A percentile compares a stretch with the other conserved stretches of the same genome.
phyloP scores from a whole-genome alignment of 2,797 vertebrate species.

The Myotis findleyi region DNA sequence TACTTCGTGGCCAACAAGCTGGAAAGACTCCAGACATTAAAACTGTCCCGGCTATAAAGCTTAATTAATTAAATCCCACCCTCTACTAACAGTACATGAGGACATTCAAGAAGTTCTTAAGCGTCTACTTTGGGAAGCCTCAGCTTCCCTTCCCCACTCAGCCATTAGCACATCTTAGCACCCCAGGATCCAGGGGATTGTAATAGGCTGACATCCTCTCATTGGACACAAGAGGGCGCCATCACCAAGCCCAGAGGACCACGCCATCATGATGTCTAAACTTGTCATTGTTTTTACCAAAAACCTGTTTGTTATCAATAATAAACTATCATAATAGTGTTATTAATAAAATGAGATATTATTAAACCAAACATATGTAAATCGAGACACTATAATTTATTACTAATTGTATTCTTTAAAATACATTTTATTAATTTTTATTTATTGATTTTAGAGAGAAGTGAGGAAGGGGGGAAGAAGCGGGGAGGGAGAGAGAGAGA shows the following conservation, averaged over 20 bases:
- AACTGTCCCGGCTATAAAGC: background rate
- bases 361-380: background rate
- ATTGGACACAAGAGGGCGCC: constrained; percentile 48
- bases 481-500: background rate
- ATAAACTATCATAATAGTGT: background rate
- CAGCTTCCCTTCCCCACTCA: background rate
- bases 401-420: background rate
- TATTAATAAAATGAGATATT: constrained; percentile 23
- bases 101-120: background rate
- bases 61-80: background rate
- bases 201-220: background rate
- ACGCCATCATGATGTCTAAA: no score
- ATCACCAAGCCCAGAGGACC: background rate
- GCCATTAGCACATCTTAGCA: background rate
- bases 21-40: background rate
- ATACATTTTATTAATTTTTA: background rate
- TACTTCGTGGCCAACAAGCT: background rate
- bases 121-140: background rate
- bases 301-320: background rate
- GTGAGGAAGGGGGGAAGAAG: background rate
- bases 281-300: background rate
- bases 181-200: background rate
- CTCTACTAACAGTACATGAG: background rate
- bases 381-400: background rate
- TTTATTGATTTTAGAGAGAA: background rate